Evolutionary conservation across 2,888 invertebrate species (phyloP), one percentile per base, ranked within the genome.

Genomic region (Ophion costatus): DNA sequence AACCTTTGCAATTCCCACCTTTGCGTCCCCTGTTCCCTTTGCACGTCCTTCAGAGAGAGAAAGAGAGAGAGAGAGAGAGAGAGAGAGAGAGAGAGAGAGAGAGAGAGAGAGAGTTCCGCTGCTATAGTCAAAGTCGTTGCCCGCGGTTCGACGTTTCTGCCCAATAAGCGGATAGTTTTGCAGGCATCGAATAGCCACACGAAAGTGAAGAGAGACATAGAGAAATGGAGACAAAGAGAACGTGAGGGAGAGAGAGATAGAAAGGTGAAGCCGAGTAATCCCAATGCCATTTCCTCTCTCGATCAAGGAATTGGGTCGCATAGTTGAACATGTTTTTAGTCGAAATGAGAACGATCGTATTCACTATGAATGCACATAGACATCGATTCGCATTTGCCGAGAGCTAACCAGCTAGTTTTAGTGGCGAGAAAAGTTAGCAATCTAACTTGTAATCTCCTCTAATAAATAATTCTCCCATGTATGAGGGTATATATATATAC

Each of bases 121-220:
- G 42, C 33, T 77, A 66, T 71, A 77, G 59, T 56, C 73, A 22
- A 56, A 51, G 71, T 70, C 57, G 64, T 75, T 76, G 74, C 76
- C 51, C 79, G 76, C 0, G 63, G 77, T 87, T 87, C 86, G 88
- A 89, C 88, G 86, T 88, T 89, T 89, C 89, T 87, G 88, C 87
- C 87, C 86, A 88, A 85, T 88, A 88, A 89, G 87, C 83, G 86
- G 88, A 88, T 87, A 88, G 88, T 88, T 87, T 85, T 79, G 82
- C 77, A 38, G 80, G 73, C 73, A 69, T 57, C 56, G 80, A 67
- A 74, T 73, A 77, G 75, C 78, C 82, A 59, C 71, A 67, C 66
- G 42, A 24, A 56, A 57, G 66, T 59, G 45, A 73, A 69, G 69
- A 57, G 76, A 83, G 63, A 78, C 11, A 69, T 56, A 66, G 75